Evolutionary conservation across 2,888 invertebrate species (phyloP).

Genomic region (Laspeyria flexula): DNA sequence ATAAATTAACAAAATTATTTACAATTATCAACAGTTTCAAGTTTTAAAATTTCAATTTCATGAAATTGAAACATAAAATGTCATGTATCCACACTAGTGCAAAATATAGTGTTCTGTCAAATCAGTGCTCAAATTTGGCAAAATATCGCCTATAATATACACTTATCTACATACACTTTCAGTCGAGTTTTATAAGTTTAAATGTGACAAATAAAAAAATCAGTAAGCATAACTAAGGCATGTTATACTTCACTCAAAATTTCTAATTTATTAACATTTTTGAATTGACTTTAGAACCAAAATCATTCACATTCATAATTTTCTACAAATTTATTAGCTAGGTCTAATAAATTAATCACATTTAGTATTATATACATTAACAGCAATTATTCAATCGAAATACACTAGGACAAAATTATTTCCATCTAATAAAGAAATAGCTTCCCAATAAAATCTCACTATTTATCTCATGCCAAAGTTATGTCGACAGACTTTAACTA

Average conservation of each 20-base stretch:
- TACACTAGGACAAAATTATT: conserved; percentile 1
- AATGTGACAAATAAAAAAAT: conserved; percentile 9
- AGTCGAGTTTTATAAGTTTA: conserved; percentile 36
- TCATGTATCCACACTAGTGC: conserved; percentile 48
- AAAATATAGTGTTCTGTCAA: conserved; percentile 35
- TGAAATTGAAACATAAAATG: conserved; percentile 37
- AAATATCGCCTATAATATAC: conserved; percentile 35
- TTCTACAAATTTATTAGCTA: conserved; percentile 1
- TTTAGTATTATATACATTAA: conserved; percentile 33
- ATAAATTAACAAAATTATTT: conserved; percentile 53
- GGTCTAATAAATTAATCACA: conserved; percentile 12
- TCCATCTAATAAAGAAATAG: not conserved
- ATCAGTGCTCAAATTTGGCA: conserved; percentile 53
- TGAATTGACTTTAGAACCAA: not conserved
- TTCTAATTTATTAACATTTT: not conserved
- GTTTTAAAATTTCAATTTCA: conserved; percentile 31
- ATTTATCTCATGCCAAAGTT: conserved; percentile 33
- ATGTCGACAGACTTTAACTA: conserved; percentile 37
- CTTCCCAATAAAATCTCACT: not conserved
- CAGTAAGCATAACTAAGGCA: conserved; percentile 23
- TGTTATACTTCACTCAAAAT: not conserved
- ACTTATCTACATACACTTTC: conserved; percentile 36
- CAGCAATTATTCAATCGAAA: conserved; percentile 5
- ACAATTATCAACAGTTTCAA: conserved; percentile 43
- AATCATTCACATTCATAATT: not conserved